A percentile compares a stretch with the other conserved stretches of the same genome.
phyloP scores from a whole-genome alignment of 1,140 invertebrate genomes.

The Piezodorus guildinii region DNA sequence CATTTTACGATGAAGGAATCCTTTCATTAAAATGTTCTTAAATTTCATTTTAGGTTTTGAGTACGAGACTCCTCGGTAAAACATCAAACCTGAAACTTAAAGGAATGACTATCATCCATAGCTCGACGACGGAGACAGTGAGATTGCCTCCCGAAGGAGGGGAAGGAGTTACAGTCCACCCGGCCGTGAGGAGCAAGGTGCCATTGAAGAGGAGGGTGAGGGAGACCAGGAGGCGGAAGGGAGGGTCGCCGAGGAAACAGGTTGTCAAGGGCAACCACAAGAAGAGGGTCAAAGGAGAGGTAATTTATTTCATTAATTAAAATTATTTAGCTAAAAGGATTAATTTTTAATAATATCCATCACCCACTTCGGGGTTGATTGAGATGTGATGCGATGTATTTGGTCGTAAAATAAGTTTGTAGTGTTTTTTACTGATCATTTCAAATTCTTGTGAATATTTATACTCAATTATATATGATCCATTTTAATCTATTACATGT shows the following conservation, averaged over 20 bases:
- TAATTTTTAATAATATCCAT: no score
- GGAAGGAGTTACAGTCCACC: constrained; percentile 45
- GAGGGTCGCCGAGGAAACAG: constrained; percentile 16
- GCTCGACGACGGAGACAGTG: constrained; percentile 71
- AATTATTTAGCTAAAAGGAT: constrained; percentile 40
- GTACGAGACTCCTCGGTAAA: constrained; percentile 64
- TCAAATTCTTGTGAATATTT: no score
- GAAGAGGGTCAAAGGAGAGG: constrained; percentile 25
- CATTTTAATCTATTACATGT: no score
- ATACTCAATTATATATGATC: no score
- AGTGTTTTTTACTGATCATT: no score
- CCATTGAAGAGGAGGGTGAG: constrained; percentile 62
- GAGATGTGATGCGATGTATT: no score
- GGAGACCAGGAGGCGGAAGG: constrained; percentile 31
- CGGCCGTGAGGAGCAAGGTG: constrained; percentile 57
- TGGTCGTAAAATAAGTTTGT: no score
- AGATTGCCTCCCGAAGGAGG: constrained; percentile 59
- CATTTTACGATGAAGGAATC: no score
- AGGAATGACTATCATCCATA: constrained; percentile 73
- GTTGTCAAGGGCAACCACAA: constrained; percentile 10
- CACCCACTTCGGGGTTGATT: no score
- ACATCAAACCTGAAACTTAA: constrained; percentile 63
- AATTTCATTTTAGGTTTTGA: constrained; percentile 48
- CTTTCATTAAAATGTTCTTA: no score
- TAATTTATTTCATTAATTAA: background rate